Evolutionary conservation across 2,113 vertebrate genomes (phyloP).

Genomic region (Mungos mungo): DNA sequence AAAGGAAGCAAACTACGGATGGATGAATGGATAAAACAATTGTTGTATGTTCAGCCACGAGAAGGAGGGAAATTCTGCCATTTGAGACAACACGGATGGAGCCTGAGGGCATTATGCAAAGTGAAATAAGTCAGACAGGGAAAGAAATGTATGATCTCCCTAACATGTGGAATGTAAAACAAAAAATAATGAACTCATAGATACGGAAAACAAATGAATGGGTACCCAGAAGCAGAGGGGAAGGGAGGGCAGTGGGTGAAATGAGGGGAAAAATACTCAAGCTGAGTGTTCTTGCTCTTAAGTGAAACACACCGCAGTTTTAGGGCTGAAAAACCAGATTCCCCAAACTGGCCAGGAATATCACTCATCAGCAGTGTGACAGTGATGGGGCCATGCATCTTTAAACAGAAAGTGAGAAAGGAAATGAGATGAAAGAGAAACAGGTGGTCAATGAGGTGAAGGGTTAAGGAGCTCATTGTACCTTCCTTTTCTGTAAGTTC

Average conservation of each 20-base stretch:
- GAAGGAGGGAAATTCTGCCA: background rate
- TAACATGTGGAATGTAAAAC: background rate
- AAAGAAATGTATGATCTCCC: background rate
- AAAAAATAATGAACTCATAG: background rate
- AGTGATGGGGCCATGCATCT: fast-evolving
- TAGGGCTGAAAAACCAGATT: background rate
- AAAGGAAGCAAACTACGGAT: background rate
- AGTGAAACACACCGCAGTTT: background rate
- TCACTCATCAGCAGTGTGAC: background rate
- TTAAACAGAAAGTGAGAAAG: background rate
- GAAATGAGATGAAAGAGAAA: background rate
- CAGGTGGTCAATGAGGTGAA: no score
- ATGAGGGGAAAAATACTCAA: background rate
- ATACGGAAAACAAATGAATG: background rate
- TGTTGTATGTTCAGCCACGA: background rate
- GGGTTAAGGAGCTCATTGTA: background rate
- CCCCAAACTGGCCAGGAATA: background rate
- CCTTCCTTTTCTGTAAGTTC: background rate
- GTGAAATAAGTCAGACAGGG: background rate
- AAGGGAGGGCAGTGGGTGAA: background rate
- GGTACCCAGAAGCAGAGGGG: background rate
- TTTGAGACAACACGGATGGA: background rate
- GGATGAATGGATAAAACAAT: background rate
- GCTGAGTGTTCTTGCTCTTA: background rate
- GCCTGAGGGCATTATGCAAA: background rate